phyloP scores from a whole-genome alignment of 2,113 vertebrate species.

The Clinocottus analis region DNA sequence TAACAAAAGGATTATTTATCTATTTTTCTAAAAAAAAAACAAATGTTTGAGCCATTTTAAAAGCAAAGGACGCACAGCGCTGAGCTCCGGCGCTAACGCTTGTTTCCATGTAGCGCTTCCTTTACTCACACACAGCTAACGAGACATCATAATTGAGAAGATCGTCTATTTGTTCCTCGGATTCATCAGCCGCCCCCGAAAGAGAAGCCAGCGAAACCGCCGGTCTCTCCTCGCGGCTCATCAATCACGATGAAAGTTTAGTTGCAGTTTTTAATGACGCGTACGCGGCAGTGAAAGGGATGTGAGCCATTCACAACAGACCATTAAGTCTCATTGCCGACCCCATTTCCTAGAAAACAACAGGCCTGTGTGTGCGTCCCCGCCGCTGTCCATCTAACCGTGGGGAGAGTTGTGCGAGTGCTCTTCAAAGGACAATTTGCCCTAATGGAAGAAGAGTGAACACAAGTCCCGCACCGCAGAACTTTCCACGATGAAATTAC shows the following conservation, averaged over 20 bases:
- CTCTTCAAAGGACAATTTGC: conserved; percentile 46
- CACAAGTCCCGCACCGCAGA: conserved; percentile 30
- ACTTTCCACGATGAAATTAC: conserved; percentile 48
- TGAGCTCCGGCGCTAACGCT: too few species aligned
- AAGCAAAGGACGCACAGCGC: not conserved
- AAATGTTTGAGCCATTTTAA: too few species aligned
- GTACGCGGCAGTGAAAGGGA: conserved; percentile 26
- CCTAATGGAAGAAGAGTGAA: conserved; percentile 51
- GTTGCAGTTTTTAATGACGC: conserved; percentile 57
- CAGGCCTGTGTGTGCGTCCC: conserved; percentile 16
- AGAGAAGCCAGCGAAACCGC: not conserved
- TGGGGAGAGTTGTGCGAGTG: conserved; percentile 28
- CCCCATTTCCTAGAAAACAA: conserved; percentile 50
- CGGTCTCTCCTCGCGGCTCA: conserved; percentile 4
- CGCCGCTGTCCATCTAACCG: conserved; percentile 5
- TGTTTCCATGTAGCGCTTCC: not conserved
- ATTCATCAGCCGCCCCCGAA: conserved; percentile 3
- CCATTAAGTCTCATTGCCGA: conserved; percentile 53
- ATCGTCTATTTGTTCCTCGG: not conserved
- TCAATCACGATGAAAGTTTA: conserved; percentile 27
- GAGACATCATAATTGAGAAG: not conserved
- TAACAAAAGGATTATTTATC: too few species aligned
- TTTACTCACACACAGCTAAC: conserved; percentile 1
- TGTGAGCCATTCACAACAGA: conserved; percentile 52
- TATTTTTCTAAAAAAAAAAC: too few species aligned